Conservation (phyloP, 2,888 invertebrate genomes). For the Tridacna gigas region DNA sequence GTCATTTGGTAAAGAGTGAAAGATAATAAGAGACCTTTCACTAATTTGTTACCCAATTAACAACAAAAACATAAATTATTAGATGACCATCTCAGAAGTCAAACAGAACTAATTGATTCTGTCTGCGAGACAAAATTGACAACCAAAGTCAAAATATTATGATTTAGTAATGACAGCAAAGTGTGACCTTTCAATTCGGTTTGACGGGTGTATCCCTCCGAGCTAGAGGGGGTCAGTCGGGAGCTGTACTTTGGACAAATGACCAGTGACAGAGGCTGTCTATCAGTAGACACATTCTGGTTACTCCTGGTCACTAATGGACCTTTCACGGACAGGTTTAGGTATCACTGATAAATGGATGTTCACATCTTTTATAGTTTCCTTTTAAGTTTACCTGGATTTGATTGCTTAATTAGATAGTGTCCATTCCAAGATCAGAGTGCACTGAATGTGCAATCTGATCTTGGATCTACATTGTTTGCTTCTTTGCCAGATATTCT, state of each 20-base stretch:
- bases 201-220: neutral
- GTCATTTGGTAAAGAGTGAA: too few relatives aligned
- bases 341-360: conserved; percentile 4
- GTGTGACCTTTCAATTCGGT: conserved; percentile 54
- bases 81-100: neutral
- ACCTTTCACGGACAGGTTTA: neutral
- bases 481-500: too few relatives aligned
- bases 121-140: conserved; percentile 34
- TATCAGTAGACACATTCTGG: conserved; percentile 27
- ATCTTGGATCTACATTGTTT: neutral
- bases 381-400: too few relatives aligned
- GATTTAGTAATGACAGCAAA: conserved; percentile 50
- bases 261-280: conserved; percentile 54
- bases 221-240: neutral
- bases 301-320: neutral
- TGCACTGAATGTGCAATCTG: too few relatives aligned
- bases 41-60: too few relatives aligned
- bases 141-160: conserved; percentile 42
- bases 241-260: conserved; percentile 31
- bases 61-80: conserved; percentile 13
- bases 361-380: neutral
- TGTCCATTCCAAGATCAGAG: too few relatives aligned
- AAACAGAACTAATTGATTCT: conserved; percentile 27
- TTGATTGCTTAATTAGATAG: too few relatives aligned
- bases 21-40: too few relatives aligned